These are phyloP conservation scores for Atractosteus spatula DNA, from an alignment of 2,113 vertebrate genomes.

Conservation along the genomic window DNA sequence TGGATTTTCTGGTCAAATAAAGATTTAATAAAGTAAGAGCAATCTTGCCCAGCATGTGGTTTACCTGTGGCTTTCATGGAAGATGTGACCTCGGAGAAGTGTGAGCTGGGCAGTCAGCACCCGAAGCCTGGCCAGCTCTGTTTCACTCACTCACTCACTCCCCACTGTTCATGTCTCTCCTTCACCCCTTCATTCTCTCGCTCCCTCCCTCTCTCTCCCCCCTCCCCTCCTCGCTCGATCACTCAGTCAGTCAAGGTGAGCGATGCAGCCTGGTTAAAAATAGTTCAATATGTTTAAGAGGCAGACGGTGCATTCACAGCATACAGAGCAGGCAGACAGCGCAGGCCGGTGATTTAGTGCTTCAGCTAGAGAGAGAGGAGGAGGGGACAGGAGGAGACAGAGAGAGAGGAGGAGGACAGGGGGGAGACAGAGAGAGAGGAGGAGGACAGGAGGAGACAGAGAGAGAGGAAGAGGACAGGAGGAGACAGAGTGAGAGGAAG, in stretches of 20 bases:
- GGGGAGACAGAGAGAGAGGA: neutral
- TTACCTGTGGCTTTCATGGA: too few species aligned
- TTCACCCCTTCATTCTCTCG: neutral
- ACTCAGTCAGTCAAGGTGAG: slow-evolving; percentile 40
- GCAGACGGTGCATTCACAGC: slow-evolving; percentile 30
- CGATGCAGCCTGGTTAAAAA: slow-evolving; percentile 42
- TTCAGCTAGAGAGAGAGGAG: neutral
- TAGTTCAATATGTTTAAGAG: slow-evolving; percentile 42
- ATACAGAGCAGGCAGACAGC: slow-evolving; percentile 29
- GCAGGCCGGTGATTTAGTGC: neutral
- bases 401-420: neutral
- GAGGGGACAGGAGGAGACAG: slow-evolving; percentile 1
- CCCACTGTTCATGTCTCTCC: neutral
- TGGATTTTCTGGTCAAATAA: too few species aligned
- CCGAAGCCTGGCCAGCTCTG: slow-evolving; percentile 8
- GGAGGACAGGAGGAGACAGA: neutral
- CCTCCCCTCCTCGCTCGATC: neutral
- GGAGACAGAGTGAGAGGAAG: neutral
- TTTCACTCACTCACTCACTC: slow-evolving; percentile 56
- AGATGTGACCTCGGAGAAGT: too few species aligned
- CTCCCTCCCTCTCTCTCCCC: neutral
- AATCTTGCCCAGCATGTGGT: too few species aligned
- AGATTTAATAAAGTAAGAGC: too few species aligned
- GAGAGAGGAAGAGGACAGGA: neutral
- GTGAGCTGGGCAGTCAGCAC: too few species aligned